Evolutionary conservation across 1,140 invertebrate genomes (phyloP).

Genomic region (Colletes gigas): DNA sequence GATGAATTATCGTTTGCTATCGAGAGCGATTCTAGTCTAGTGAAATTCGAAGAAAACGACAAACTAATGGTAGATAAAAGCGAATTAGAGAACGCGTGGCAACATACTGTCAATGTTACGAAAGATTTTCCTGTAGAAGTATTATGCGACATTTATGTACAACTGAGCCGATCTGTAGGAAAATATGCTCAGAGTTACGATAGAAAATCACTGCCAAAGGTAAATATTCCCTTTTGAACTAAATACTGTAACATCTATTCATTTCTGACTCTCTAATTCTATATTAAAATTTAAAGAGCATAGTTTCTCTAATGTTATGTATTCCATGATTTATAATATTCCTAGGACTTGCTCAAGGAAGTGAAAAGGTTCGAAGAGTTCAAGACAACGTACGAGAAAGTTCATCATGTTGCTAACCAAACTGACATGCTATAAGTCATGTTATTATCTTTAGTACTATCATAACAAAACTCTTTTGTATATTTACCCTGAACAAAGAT

Average conservation of each 20-base stretch:
- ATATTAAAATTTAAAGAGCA: neutral
- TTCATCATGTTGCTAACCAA: conserved; percentile 46
- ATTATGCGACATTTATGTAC: conserved; percentile 84
- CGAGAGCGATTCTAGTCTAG: conserved; percentile 72
- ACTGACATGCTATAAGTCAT: conserved; percentile 34
- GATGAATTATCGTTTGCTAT: conserved; percentile 76
- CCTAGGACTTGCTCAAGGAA: conserved; percentile 79
- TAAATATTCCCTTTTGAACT: conserved; percentile 65
- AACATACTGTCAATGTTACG: conserved; percentile 82
- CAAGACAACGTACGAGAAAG: conserved; percentile 55
- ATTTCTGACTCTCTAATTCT: neutral
- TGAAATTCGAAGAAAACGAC: conserved; percentile 75
- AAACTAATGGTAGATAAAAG: conserved; percentile 83
- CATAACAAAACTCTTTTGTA: conserved; percentile 53
- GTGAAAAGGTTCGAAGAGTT: conserved; percentile 74
- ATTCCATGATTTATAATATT: conserved; percentile 47
- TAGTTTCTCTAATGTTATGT: conserved; percentile 3
- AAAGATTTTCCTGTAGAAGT: conserved; percentile 82
- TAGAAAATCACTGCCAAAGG: conserved; percentile 84
- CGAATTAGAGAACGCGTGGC: conserved; percentile 83
- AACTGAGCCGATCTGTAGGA: conserved; percentile 82
- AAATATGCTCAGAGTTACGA: conserved; percentile 81
- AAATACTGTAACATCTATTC: neutral
- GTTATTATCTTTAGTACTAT: conserved; percentile 25
- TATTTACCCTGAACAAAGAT: conserved; percentile 51